Percentiles rank a stretch among this genome's conserved stretches.
Conservation (phyloP, 2,888 invertebrate genomes). For the Tribolium freemani region DNA sequence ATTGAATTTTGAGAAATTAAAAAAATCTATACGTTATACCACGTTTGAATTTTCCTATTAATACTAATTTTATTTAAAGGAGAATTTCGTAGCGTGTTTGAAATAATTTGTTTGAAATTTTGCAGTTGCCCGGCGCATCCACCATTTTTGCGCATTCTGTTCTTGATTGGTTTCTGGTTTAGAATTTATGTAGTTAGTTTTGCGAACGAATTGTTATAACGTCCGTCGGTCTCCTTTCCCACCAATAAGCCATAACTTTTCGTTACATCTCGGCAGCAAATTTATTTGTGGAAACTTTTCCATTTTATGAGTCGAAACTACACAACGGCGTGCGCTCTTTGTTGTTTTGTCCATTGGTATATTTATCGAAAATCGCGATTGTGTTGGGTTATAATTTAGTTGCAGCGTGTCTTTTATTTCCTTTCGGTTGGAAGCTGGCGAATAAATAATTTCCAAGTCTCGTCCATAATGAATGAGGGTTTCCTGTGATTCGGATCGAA, state of each 20-base stretch:
- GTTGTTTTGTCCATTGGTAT: background rate
- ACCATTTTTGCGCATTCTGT: background rate
- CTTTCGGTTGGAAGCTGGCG: background rate
- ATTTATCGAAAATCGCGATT: background rate
- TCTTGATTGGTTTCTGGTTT: background rate
- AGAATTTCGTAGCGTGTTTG: too few species aligned
- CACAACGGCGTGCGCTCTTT: background rate
- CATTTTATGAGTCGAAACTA: conserved; percentile 19
- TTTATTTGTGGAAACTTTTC: conserved; percentile 22
- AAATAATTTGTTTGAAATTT: too few species aligned
- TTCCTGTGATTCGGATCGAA: conserved; percentile 16
- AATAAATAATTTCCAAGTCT: conserved; percentile 18
- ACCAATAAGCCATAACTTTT: conserved; percentile 2
- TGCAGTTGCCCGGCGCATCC: too few species aligned
- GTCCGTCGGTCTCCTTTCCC: background rate
- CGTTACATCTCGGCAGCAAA: conserved; percentile 1
- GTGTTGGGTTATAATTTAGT: too few species aligned
- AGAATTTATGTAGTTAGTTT: background rate
- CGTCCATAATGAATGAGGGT: conserved; percentile 26
- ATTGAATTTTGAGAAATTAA: too few species aligned
- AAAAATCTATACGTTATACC: too few species aligned
- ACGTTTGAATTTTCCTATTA: too few species aligned
- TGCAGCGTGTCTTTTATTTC: background rate
- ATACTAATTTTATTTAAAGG: too few species aligned
- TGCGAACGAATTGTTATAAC: background rate